These are phyloP conservation scores for Oryzias melastigma DNA, from an alignment of 2,113 vertebrate genomes.

Conservation along the genomic window DNA sequence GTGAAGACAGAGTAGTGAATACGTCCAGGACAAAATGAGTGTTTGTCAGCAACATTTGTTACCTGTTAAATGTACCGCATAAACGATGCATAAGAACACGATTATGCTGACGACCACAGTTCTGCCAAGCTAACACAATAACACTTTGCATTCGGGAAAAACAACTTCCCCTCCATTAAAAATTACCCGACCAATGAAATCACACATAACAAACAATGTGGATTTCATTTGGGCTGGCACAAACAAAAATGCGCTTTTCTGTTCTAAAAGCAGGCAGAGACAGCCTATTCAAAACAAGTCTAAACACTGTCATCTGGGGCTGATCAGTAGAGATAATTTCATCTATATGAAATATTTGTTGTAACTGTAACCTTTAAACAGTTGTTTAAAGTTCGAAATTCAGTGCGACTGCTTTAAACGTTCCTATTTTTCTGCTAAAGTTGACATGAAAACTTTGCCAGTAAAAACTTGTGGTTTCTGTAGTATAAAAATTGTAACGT, in stretches of 20 bases:
- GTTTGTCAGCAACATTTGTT: constrained; percentile 28
- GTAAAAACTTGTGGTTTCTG: not conserved
- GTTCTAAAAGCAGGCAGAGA: constrained; percentile 14
- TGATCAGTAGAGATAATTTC: too few species aligned
- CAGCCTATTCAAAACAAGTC: constrained; percentile 8
- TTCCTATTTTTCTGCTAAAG: not conserved
- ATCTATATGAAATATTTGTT: too few species aligned
- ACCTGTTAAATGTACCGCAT: constrained; percentile 24
- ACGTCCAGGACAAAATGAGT: not conserved
- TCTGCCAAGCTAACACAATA: constrained; percentile 41
- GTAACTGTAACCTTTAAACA: not conserved
- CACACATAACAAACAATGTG: constrained; percentile 23
- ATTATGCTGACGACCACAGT: constrained; percentile 34
- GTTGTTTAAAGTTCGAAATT: not conserved
- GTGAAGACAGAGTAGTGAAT: constrained; percentile 28
- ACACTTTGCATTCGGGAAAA: constrained; percentile 49
- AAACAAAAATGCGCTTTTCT: constrained; percentile 12
- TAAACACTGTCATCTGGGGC: not conserved
- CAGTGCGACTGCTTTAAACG: not conserved
- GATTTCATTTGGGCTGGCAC: constrained; percentile 25
- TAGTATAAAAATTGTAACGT: not conserved
- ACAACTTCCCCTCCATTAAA: constrained; percentile 32
- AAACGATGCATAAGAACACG: constrained; percentile 20
- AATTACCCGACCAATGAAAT: constrained; percentile 28
- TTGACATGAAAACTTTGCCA: not conserved